Evolutionary conservation across 2,888 invertebrate genomes (phyloP), one percentile per base, ranked within the genome.

Genomic region (Pachymerium ferrugineum): DNA sequence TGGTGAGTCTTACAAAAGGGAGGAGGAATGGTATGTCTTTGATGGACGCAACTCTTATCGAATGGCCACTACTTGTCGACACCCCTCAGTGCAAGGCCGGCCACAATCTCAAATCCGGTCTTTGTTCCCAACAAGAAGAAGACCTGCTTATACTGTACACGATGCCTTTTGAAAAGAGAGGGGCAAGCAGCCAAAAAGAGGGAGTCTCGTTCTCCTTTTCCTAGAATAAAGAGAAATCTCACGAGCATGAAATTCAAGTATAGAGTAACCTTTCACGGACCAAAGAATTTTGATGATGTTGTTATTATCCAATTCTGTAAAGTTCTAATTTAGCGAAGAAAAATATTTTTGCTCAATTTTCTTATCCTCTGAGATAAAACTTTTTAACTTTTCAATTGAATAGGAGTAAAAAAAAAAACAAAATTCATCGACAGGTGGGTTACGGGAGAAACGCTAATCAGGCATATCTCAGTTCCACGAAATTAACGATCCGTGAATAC

Each of bases 51-150:
- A 5, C 25, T 62, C 62, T 62, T 62, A 62, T 62, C 62, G 62
- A 62, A 25, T 25, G 62, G 62, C n/a, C n/a, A n/a, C n/a, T n/a
- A 62, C 62, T 62, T 62, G 62, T 22, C 62, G 62, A 62, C 62
- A 25, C 28, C 28, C 62, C 28, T 62, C 28, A 62, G 62, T 62
- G 47, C 38, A 22, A 54, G 16, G 5, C 6, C 19, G 19, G 47
- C 3, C 62, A n/a, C 62, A 62, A 62, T 62, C 62, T 62, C 25
- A 28, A 62, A 62, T 62, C 62, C 62, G 62, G 62, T 62, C 62
- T 62, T 62, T 62, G 62, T 22, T 62, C 25, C 62, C n/a, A n/a
- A n/a, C n/a, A n/a, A n/a, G 28, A 62, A 25, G 62, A 62, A 28
- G 62, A 62, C n/a, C n/a, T n/a, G n/a, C n/a, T n/a, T n/a, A n/a